Base-by-base conservation (phyloP, 2,888 invertebrate species). In the Chelonus formosanus region DNA sequence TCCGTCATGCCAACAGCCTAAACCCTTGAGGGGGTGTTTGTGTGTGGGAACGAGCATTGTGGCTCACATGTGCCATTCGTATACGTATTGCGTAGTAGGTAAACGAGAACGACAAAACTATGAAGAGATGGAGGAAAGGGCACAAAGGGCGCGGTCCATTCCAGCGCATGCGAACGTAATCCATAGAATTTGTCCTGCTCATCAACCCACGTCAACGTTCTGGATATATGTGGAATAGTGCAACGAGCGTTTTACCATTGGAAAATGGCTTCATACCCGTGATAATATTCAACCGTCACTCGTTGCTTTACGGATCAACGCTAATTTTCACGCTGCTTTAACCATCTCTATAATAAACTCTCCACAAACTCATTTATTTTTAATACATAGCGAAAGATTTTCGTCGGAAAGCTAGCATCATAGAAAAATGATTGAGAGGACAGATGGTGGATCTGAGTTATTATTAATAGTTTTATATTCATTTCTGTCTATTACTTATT, bases 31-130 rank as follows among this genome's bases (percentile, higher is more conserved):
- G 67, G 57, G 60, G 54, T 73, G 73, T 72, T 69, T 68, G 70
- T 73, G 75, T 81, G 81, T 88, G 88, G 86, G 88, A 88, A 84
- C 79, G 80, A 77, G 84, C 86, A 85, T 88, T 88, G 84, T 87
- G 86, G 84, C 81, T 84, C 87, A 86, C 88, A 88, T 87, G 81
- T 81, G 82, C 87, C 86, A 86, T 86, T 86, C 86, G 62, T 63
- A 61, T 68, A 70, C 61, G 65, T 56, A 70, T 67, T 70, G 70
- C 63, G 67, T 68, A 60, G 68, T 56, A 65, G 63, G 31, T 57
- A 47, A 44, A 5, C 54, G 50, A 55, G 65, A 48, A 44, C 47
- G 57, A 67, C 45, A 32, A 67, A 59, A 60, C 47, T 63, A 57
- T 8, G 47, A 47, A 10, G 54, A 67, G 73, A 73, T n/a, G 10